These are phyloP conservation scores for Cynocephalus volans DNA, from an alignment of 2,113 vertebrate genomes.

Conservation along the genomic window DNA sequence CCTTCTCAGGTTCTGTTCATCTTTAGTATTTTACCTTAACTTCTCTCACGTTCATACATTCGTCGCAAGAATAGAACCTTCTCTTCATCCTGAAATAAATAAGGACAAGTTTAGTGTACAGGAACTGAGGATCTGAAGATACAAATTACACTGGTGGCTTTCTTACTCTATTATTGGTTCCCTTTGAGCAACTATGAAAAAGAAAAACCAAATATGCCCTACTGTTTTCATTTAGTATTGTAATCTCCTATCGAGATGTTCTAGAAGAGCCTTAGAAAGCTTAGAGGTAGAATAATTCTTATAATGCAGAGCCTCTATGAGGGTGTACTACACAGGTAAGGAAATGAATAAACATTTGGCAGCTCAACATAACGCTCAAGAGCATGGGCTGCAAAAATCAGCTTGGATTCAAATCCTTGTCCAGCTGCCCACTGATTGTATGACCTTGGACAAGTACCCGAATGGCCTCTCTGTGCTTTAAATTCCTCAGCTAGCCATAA, in stretches of 20 bases:
- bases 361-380: neutral
- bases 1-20: neutral
- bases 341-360: neutral
- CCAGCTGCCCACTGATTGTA: neutral
- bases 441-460: neutral
- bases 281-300: neutral
- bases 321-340: neutral
- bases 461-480: neutral
- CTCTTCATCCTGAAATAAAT: conserved; percentile 96
- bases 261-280: neutral
- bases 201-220: neutral
- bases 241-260: neutral
- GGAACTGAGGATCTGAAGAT: neutral
- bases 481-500: neutral
- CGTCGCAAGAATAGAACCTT: conserved; percentile 99
- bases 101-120: conserved; percentile 16
- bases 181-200: neutral
- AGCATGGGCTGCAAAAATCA: too few species aligned
- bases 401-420: neutral
- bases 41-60: conserved; percentile 99
- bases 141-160: neutral
- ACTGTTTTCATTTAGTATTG: conserved; percentile 3
- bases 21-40: conserved; percentile 93
- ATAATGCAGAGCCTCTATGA: neutral
- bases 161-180: neutral